phyloP scores from a whole-genome alignment of 2,888 invertebrate genomes.

The Leucophenga maculata region DNA sequence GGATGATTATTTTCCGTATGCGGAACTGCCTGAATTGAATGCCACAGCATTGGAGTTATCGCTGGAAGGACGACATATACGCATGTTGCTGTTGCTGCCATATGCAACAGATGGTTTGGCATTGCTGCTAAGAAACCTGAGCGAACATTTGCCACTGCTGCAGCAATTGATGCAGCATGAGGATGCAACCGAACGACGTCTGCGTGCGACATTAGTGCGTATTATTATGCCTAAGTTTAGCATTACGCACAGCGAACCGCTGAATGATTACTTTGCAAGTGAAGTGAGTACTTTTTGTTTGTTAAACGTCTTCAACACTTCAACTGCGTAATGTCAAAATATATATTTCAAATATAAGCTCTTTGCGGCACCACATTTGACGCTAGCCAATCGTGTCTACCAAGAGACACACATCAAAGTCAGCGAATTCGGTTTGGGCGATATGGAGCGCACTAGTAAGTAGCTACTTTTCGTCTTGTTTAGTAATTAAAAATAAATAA shows the following conservation, averaged over 20 bases:
- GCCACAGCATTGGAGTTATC: slow-evolving; percentile 47
- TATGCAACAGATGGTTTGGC: slow-evolving; percentile 40
- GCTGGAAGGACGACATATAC: slow-evolving; percentile 31
- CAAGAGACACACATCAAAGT: slow-evolving; percentile 42
- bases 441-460: slow-evolving; percentile 44
- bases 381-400: slow-evolving; percentile 3
- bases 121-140: slow-evolving; percentile 33
- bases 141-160: slow-evolving; percentile 35
- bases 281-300: no score
- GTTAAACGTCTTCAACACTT: no score
- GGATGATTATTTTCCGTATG: slow-evolving; percentile 47
- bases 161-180: slow-evolving; percentile 22
- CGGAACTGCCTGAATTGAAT: slow-evolving; percentile 40
- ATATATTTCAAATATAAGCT: neutral
- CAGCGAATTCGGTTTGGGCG: slow-evolving; percentile 48
- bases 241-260: slow-evolving; percentile 33
- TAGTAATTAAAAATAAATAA: neutral
- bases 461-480: neutral
- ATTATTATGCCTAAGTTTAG: slow-evolving; percentile 47
- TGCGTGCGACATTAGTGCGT: slow-evolving; percentile 39
- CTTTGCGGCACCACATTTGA: neutral
- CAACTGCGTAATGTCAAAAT: no score
- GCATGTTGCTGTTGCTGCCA: slow-evolving; percentile 43
- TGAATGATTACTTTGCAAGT: slow-evolving; percentile 34
- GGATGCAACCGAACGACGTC: neutral